Base-by-base conservation (phyloP, 2,797 vertebrate genomes). In the Takifugu ocellatus region DNA sequence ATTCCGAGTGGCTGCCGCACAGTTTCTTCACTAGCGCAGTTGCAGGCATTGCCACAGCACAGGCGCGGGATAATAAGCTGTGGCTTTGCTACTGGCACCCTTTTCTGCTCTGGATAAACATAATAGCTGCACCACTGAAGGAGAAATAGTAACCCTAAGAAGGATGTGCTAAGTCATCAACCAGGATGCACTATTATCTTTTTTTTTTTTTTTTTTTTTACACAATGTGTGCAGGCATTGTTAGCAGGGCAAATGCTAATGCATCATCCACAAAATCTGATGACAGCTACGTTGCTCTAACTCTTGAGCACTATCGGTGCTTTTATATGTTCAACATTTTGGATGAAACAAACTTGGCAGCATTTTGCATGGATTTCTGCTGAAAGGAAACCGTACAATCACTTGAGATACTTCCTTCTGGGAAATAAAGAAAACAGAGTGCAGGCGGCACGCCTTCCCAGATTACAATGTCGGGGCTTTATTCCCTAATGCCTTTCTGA, bases 391-490 rank as follows among this genome's bases (percentile, higher is more conserved):
- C 48, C 45, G 5, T 25, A 15, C 43, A 58, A 62, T 57, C 59
- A 61, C 54, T 65, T 43, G 21, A 72, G 75, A 56, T 36, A 73
- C 51, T 75, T 78, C 58, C 63, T 70, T 69, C 51, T 42, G 49
- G 48, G 50, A 61, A 60, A 60, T 21, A 31, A 67, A 60, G 25
- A 36, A 51, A 60, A 27, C 4, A 65, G 46, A 68, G 63, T 61
- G 59, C 47, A 44, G 56, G 61, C 27, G 49, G 49, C 76, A 76
- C 26, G 61, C 75, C 72, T 70, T 74, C 63, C 64, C 47, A 76
- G 78, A 84, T 84, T 76, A 82, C 51, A 75, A 68, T 70, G 77
- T 78, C 72, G 77, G 59, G 57, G 75, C 72, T 82, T 85, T 87
- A 75, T 84, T 68, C 69, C 59, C 56, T 73, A 71, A 75, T 71